These are phyloP conservation scores for Acrobasis suavella DNA, from an alignment of 2,888 invertebrate genomes.

Conservation along the genomic window DNA sequence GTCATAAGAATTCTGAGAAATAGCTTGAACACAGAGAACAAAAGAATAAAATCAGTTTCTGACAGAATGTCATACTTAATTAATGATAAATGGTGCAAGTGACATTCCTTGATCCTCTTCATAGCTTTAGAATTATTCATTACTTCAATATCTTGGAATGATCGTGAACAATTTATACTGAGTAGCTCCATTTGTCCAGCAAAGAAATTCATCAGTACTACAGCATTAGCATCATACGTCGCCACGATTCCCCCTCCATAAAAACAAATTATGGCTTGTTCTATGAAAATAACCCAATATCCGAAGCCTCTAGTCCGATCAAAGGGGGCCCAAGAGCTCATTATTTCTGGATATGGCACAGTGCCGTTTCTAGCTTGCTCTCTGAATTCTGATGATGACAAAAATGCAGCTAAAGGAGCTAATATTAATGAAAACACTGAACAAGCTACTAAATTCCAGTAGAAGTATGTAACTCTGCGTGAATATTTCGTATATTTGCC, in stretches of 20 bases:
- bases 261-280: slow-evolving; percentile 56
- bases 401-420: slow-evolving; percentile 53
- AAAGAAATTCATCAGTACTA: slow-evolving; percentile 68
- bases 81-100: slow-evolving; percentile 55
- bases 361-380: slow-evolving; percentile 47
- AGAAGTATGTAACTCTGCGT: slow-evolving; percentile 57
- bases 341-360: slow-evolving; percentile 61
- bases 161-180: slow-evolving; percentile 50
- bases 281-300: slow-evolving; percentile 50
- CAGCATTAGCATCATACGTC: slow-evolving; percentile 64
- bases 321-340: slow-evolving; percentile 70
- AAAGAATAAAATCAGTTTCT: slow-evolving; percentile 25
- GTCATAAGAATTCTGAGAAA: not conserved
- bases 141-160: slow-evolving; percentile 47
- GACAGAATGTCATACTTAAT: slow-evolving; percentile 48
- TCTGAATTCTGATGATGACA: slow-evolving; percentile 45
- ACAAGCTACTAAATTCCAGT: slow-evolving; percentile 56
- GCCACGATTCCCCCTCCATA: slow-evolving; percentile 70
- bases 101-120: slow-evolving; percentile 53
- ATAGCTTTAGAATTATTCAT: slow-evolving; percentile 42
- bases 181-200: slow-evolving; percentile 64
- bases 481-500: slow-evolving; percentile 58
- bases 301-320: slow-evolving; percentile 56
- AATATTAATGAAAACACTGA: slow-evolving; percentile 60
- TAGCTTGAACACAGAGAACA: not conserved